phyloP scores from a whole-genome alignment of 23 tunicate genomes.

The Phallusia fumigata region DNA sequence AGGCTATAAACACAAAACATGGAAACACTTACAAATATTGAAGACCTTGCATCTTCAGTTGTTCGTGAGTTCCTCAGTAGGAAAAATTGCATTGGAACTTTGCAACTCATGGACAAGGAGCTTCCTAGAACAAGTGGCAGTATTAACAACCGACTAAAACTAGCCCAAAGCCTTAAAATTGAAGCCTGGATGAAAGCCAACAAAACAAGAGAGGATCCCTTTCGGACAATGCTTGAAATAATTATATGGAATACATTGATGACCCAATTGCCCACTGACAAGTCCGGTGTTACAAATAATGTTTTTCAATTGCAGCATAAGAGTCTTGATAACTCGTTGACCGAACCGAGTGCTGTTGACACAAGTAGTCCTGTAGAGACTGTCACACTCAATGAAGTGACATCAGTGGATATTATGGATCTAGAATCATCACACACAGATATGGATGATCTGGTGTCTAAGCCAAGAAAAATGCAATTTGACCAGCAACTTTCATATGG shows the following conservation, averaged over 20 bases:
- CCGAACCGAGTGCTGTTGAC: neutral
- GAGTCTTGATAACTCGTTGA: slow-evolving; percentile 9
- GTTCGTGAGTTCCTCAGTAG: slow-evolving; percentile 69
- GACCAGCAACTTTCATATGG: neutral
- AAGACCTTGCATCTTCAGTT: slow-evolving; percentile 59
- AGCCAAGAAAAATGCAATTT: neutral
- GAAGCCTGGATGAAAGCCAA: slow-evolving; percentile 47
- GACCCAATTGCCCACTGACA: neutral
- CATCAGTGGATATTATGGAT: neutral
- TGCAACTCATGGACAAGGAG: slow-evolving; percentile 59
- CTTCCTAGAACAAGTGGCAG: slow-evolving; percentile 57
- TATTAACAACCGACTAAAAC: slow-evolving; percentile 66
- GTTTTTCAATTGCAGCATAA: neutral
- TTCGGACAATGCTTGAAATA: slow-evolving; percentile 58
- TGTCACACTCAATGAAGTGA: neutral
- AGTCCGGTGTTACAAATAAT: neutral
- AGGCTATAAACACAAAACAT: neutral
- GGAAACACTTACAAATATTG: slow-evolving; percentile 22
- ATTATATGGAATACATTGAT: slow-evolving; percentile 5
- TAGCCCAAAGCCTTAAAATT: slow-evolving; percentile 52
- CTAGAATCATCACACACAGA: neutral
- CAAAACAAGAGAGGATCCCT: slow-evolving; percentile 22
- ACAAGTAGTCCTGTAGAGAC: neutral
- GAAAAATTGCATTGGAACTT: slow-evolving; percentile 50
- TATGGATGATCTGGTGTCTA: neutral